Conservation (phyloP, 2,888 invertebrate species). For the Eupithecia abbreviata region DNA sequence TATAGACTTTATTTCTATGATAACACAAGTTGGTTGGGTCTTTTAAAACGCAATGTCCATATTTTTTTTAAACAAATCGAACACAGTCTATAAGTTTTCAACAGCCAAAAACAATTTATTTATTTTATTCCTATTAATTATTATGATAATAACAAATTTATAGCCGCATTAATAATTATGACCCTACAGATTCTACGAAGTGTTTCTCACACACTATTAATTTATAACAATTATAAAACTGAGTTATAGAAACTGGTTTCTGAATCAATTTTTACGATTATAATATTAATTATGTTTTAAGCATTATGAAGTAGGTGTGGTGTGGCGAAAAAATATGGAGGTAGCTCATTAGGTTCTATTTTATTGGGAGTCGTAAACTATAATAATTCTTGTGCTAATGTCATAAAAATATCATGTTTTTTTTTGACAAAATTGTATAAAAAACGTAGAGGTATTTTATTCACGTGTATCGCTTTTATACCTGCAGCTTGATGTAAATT, state of each 20-base stretch:
- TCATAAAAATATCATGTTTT: slow-evolving; percentile 15
- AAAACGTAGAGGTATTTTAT: neutral
- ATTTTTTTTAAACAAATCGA: slow-evolving; percentile 8
- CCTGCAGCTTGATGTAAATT: too few species aligned
- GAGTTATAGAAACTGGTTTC: slow-evolving; percentile 38
- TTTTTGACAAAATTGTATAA: neutral
- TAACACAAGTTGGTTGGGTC: neutral
- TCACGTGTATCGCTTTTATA: too few species aligned
- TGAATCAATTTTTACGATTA: slow-evolving; percentile 27
- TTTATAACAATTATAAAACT: slow-evolving; percentile 37
- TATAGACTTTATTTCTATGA: too few species aligned
- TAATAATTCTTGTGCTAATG: slow-evolving; percentile 32
- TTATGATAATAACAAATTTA: slow-evolving; percentile 40
- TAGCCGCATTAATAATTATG: slow-evolving; percentile 41
- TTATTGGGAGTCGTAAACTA: slow-evolving; percentile 33
- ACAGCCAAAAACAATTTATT: slow-evolving; percentile 26
- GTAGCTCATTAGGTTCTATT: slow-evolving; percentile 29
- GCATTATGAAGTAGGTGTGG: slow-evolving; percentile 8
- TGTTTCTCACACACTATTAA: slow-evolving; percentile 38
- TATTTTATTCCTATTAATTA: slow-evolving; percentile 36
- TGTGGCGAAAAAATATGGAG: slow-evolving; percentile 20
- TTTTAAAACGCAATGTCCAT: neutral
- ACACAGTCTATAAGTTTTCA: slow-evolving; percentile 16
- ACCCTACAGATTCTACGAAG: slow-evolving; percentile 36
- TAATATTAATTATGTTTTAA: slow-evolving; percentile 10